phyloP scores from a whole-genome alignment of 2,888 invertebrate species.

The Stenurella melanura region DNA sequence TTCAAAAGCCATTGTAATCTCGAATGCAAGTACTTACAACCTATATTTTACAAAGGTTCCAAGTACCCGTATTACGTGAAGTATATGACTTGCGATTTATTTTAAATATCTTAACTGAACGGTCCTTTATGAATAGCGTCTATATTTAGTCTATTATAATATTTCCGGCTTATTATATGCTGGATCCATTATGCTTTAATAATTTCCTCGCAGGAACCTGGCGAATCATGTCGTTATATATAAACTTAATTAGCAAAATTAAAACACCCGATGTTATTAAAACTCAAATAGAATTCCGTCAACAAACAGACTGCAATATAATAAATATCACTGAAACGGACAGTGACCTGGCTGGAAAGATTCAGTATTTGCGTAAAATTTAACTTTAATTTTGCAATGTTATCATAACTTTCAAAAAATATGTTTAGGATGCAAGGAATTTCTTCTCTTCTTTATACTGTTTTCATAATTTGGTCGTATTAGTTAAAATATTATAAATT shows the following conservation, averaged over 20 bases:
- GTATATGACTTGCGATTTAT: background rate
- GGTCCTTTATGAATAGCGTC: background rate
- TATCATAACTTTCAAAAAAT: too few species aligned
- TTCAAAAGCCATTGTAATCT: too few species aligned
- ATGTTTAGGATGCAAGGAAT: too few species aligned
- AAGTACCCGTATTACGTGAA: too few species aligned
- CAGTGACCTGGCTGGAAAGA: background rate
- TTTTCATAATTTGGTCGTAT: too few species aligned
- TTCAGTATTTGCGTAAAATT: background rate
- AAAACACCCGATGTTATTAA: background rate
- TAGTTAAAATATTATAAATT: too few species aligned
- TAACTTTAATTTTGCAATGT: background rate
- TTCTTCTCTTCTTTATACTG: too few species aligned
- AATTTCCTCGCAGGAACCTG: background rate
- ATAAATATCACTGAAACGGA: background rate
- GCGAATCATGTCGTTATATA: background rate
- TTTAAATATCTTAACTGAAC: background rate
- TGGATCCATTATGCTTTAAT: background rate
- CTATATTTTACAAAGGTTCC: too few species aligned
- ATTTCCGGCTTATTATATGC: slow-evolving; percentile 2
- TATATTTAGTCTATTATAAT: slow-evolving; percentile 16
- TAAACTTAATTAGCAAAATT: background rate
- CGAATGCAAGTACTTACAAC: too few species aligned
- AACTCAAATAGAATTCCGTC: slow-evolving; percentile 2
- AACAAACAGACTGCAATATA: background rate